Conservation (phyloP, 1,140 invertebrate species). For the Onthophagus taurus region DNA sequence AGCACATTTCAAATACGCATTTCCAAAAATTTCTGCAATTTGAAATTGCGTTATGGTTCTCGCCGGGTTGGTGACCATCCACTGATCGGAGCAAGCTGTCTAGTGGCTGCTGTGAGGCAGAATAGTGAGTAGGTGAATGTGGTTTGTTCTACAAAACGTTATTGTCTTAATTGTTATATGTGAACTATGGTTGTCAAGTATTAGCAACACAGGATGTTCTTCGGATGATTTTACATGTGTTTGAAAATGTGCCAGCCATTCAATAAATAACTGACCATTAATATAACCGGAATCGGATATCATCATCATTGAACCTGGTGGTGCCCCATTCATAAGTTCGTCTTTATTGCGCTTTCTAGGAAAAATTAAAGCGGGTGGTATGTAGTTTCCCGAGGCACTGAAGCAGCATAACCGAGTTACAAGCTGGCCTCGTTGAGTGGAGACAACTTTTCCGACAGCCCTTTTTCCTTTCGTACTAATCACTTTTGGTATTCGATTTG, state of each 20-base stretch:
- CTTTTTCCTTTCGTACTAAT: constrained; percentile 1
- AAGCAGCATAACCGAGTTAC: constrained; percentile 35
- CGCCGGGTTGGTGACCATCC: constrained; percentile 2
- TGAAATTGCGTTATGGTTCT: constrained; percentile 4
- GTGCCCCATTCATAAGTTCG: constrained; percentile 33
- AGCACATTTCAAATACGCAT: not conserved
- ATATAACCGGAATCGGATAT: constrained; percentile 37
- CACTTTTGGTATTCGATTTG: constrained; percentile 7
- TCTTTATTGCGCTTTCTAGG: constrained; percentile 30
- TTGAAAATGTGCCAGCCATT: constrained; percentile 24
- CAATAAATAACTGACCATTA: constrained; percentile 36
- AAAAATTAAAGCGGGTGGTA: constrained; percentile 30
- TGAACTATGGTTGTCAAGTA: constrained; percentile 22
- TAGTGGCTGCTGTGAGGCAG: constrained; percentile 32
- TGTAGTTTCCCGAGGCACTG: constrained; percentile 31
- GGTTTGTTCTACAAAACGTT: constrained; percentile 18
- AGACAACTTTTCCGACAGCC: not conserved
- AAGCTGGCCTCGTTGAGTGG: constrained; percentile 15
- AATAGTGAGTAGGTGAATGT: constrained; percentile 25
- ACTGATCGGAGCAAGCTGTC: constrained; percentile 18
- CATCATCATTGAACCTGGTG: constrained; percentile 32
- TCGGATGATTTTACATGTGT: constrained; percentile 13
- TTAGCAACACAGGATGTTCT: constrained; percentile 18
- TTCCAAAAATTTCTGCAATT: not conserved
- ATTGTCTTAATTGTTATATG: constrained; percentile 20